phyloP scores from a whole-genome alignment of 2,797 vertebrate genomes.

The Schizothorax lantsangensis region DNA sequence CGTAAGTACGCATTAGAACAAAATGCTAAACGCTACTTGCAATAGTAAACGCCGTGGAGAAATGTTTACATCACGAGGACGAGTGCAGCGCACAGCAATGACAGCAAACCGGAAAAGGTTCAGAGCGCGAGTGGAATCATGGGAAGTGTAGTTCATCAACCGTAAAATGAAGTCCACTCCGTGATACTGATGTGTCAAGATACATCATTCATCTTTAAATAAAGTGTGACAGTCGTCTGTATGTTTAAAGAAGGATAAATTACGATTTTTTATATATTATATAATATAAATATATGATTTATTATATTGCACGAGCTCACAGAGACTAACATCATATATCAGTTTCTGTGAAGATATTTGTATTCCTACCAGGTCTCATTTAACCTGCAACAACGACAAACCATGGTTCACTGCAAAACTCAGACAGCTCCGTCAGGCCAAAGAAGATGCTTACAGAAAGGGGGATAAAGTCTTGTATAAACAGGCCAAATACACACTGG shows the following conservation, averaged over 20 bases:
- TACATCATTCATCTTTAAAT: not conserved
- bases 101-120: not conserved
- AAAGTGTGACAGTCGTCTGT: not conserved
- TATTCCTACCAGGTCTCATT: too few species aligned
- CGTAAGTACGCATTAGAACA: not conserved
- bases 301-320: too few species aligned
- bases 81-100: not conserved
- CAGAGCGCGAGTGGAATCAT: not conserved
- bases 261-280: not conserved
- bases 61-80: slow-evolving; percentile 7
- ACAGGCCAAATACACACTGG: too few species aligned
- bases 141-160: slow-evolving; percentile 23
- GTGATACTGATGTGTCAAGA: not conserved
- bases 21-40: not conserved
- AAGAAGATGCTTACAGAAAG: too few species aligned
- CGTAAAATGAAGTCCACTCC: not conserved
- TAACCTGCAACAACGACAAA: too few species aligned
- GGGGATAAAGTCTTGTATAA: too few species aligned
- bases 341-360: too few species aligned
- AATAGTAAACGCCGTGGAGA: too few species aligned
- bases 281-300: too few species aligned
- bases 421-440: too few species aligned
- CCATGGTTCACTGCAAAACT: too few species aligned
- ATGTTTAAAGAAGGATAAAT: not conserved
- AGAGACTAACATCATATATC: too few species aligned